These are phyloP conservation scores for Momotus momota DNA, from an alignment of 2,797 vertebrate species.

Conservation along the genomic window DNA sequence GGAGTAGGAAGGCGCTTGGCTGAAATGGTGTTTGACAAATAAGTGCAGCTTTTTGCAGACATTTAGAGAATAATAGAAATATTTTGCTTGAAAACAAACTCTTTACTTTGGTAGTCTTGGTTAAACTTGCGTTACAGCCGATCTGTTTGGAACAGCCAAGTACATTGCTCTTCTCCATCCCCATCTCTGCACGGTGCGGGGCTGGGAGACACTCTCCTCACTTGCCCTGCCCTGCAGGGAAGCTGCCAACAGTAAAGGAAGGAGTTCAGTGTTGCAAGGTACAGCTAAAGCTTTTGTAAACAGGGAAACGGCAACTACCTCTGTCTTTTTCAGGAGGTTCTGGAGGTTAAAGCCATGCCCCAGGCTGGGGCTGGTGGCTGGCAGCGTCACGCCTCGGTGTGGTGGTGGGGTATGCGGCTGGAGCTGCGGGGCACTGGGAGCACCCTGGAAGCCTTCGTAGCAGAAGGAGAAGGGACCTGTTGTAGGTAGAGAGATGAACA, in stretches of 20 bases:
- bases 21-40: background rate
- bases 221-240: background rate
- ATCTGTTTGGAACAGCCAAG: background rate
- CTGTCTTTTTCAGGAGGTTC: background rate
- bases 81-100: background rate
- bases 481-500: background rate
- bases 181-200: fast-evolving
- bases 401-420: background rate
- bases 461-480: background rate
- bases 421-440: fast-evolving
- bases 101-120: background rate
- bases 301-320: background rate
- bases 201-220: background rate
- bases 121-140: background rate
- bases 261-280: background rate
- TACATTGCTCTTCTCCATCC: fast-evolving
- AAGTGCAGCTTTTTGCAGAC: background rate
- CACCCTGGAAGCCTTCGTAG: background rate
- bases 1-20: background rate
- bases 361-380: background rate
- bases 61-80: background rate
- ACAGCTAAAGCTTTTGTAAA: background rate
- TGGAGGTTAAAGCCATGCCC: background rate
- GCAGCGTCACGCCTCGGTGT: background rate
- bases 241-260: background rate